These are phyloP conservation scores for Astyanax mexicanus DNA, from an alignment of 2,797 vertebrate genomes.

Conservation along the genomic window DNA sequence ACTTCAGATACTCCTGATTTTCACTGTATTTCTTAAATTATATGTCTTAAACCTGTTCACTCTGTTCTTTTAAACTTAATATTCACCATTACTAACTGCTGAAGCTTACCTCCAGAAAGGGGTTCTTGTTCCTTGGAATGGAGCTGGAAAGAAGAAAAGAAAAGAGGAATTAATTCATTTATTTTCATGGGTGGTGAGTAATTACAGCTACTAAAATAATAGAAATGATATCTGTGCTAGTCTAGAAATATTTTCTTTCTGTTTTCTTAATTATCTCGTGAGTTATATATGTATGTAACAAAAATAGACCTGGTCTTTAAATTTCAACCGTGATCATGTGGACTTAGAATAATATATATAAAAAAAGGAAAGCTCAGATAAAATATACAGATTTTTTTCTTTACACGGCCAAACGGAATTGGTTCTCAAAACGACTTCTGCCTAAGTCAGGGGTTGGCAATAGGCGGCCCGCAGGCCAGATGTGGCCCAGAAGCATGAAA, in stretches of 20 bases:
- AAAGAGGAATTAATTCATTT: slow-evolving; percentile 22
- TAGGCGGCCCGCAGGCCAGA: too few species aligned
- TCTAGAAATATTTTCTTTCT: too few species aligned
- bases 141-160: slow-evolving; percentile 77
- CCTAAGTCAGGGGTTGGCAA: too few species aligned
- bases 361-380: slow-evolving; percentile 30
- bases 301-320: slow-evolving; percentile 24
- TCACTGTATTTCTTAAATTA: too few species aligned
- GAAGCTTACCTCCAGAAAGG: slow-evolving; percentile 92
- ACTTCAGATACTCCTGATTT: too few species aligned
- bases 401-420: slow-evolving; percentile 25
- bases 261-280: slow-evolving; percentile 34
- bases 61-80: neutral
- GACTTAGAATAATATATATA: slow-evolving; percentile 37
- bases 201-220: slow-evolving; percentile 17
- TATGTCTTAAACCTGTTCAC: neutral
- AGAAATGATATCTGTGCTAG: slow-evolving; percentile 14
- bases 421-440: slow-evolving; percentile 1
- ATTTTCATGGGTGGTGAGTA: slow-evolving; percentile 22
- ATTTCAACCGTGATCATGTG: slow-evolving; percentile 29
- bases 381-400: slow-evolving; percentile 27
- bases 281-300: slow-evolving; percentile 29
- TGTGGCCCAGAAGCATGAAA: too few species aligned
- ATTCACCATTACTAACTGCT: neutral
- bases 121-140: slow-evolving; percentile 97